Conservation (phyloP, 2,888 invertebrate species). For the Thymelicus lineola region DNA sequence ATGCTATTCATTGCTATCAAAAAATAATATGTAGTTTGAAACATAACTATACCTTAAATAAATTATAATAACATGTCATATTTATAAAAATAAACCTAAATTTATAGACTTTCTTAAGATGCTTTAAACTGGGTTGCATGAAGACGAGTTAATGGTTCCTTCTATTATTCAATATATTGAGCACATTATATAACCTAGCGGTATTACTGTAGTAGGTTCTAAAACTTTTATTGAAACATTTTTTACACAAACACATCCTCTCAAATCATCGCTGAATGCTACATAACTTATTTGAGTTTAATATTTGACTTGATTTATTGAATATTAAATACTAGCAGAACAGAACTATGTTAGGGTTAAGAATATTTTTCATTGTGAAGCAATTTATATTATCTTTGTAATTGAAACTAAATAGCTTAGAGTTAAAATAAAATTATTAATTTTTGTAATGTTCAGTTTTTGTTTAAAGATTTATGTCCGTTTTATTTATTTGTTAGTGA, state of each 20-base stretch:
- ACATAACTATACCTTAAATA: background rate
- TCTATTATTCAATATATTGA: background rate
- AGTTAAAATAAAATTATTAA: slow-evolving; percentile 16
- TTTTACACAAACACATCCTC: background rate
- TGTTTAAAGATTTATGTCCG: slow-evolving; percentile 52
- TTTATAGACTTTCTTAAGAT: background rate
- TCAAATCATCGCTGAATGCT: background rate
- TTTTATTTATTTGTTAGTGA: slow-evolving; percentile 62
- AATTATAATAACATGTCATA: background rate
- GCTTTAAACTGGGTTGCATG: background rate
- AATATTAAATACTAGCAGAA: too few species aligned
- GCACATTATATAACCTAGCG: background rate
- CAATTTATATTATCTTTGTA: background rate
- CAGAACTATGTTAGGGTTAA: background rate
- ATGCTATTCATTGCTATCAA: background rate
- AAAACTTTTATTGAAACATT: background rate
- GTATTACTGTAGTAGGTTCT: background rate
- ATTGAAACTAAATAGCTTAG: background rate
- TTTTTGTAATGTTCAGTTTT: slow-evolving; percentile 42
- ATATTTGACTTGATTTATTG: background rate
- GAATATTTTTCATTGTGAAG: background rate
- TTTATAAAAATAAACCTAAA: background rate
- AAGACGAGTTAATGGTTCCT: background rate
- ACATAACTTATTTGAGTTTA: slow-evolving; percentile 7
- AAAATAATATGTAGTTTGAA: background rate